These are phyloP conservation scores for Carassius auratus DNA, from an alignment of 2,113 vertebrate species.

Conservation along the genomic window DNA sequence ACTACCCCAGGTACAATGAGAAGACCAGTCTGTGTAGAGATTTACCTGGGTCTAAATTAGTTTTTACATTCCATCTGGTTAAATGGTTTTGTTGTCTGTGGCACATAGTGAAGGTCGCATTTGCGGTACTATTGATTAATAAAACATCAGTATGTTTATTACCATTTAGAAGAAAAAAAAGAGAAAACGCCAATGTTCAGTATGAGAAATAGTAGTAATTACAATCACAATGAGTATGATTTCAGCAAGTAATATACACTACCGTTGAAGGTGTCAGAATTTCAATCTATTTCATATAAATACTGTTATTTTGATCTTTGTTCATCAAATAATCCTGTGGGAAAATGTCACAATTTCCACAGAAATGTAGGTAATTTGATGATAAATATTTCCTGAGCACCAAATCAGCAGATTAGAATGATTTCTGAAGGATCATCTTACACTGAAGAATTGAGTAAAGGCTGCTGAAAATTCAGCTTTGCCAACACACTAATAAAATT, in stretches of 20 bases:
- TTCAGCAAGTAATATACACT: neutral
- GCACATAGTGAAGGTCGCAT: neutral
- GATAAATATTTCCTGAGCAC: neutral
- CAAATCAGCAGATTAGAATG: neutral
- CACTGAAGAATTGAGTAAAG: neutral
- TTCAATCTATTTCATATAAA: neutral
- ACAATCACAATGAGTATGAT: neutral
- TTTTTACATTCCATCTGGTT: neutral
- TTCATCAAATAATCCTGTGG: too few species aligned
- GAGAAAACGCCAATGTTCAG: too few species aligned
- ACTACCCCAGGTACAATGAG: slow-evolving; percentile 88
- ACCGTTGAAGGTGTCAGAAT: neutral
- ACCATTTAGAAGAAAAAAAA: neutral
- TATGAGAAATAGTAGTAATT: neutral
- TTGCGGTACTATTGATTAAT: neutral
- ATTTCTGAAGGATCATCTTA: neutral
- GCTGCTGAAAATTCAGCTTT: neutral
- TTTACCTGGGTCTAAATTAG: neutral
- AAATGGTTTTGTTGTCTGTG: neutral
- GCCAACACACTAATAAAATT: neutral
- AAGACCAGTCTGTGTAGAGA: too few species aligned
- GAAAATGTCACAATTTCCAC: too few species aligned
- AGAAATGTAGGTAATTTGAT: too few species aligned
- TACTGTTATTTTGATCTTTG: neutral
- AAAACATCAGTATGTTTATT: neutral